Evolutionary conservation across 1,140 invertebrate species (phyloP), one percentile per base, ranked within the genome.

Genomic region (Hyles euphorbiae): DNA sequence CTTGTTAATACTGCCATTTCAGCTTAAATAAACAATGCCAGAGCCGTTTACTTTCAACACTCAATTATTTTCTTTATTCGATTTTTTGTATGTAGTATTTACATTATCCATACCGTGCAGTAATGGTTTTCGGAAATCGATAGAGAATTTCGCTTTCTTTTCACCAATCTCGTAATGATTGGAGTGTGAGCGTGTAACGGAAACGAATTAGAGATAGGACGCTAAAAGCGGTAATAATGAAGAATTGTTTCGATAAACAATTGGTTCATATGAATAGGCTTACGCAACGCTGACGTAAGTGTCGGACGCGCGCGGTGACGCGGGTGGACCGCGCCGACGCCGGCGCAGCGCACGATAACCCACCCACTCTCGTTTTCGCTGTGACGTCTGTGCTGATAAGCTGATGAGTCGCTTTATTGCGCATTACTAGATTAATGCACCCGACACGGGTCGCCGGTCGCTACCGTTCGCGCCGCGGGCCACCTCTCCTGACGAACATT

Each of bases 341-440:
- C 52, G 54, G 55, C 58, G 62, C 56, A 51, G 49, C 58, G 60
- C 53, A 49, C 58, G 66, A 58, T 67, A 67, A 60, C 63, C 54
- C 63, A 60, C 68, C 68, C 72, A 73, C 75, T 74, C 72, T 77
- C 69, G 65, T 61, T 76, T 74, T 74, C 74, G 49, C 60, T 57
- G 52, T 65, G 70, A 73, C 72, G 72, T 71, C 54, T 49, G 33
- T 45, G 56, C 55, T 70, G 72, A 77, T 77, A 77, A 75, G 56
- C 62, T 69, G 63, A 70, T 65, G 44, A 56, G 44, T 49, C 34
- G 56, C n/a, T 61, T 61, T 54, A 45, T 22, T 60, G 45, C 53
- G 54, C 44, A 47, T 58, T 12, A 60, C 40, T 58, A 56, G 34
- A 61, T 66, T 59, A 48, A 44, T 55, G 32, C 52, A 54, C n/a